Evolutionary conservation across 2,888 invertebrate species (phyloP), one percentile per base, ranked within the genome.

Genomic region (Hemistola chrysoprasaria): DNA sequence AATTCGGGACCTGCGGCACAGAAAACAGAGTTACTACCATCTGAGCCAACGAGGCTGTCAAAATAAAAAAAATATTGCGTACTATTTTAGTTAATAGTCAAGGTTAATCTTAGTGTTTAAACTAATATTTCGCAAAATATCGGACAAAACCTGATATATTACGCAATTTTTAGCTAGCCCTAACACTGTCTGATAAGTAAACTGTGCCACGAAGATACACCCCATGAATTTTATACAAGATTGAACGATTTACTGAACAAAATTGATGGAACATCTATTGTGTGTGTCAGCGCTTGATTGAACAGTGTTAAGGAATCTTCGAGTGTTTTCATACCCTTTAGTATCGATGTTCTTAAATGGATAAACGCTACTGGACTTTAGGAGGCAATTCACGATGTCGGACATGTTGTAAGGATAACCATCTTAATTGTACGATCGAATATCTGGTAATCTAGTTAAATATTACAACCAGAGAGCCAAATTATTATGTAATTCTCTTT

Each of bases 171-270:
- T 16, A 16, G n/a, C 9, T 7, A 6, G 16, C 27, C 7, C 7
- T 32, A n/a, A 26, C 22, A 30, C 33, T 38, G 38, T 34, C 34
- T 39, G 11, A 16, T 3, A 8, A 5, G 10, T 26, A 44, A 44
- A 35, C 29, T 34, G 34, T 30, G 16, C 33, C 11, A 30, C 42
- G 6, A 5, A 29, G 26, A 16, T 31, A 80, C 84, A 81, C 80
- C 79, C 86, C 83, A 86, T 88, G 86, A 88, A 87, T 88, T 87
- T 87, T 85, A 83, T 87, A 87, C 85, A 87, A 87, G 87, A 87
- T 86, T 83, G 87, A 87, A 79, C 86, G 87, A 87, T 86, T 87
- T 87, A 84, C 75, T 79, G 77, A 82, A 77, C 78, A 71, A 84
- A 83, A 88, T 87, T 87, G 86, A 88, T 87, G 85, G 80, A 78